Conservation (phyloP, 2,113 vertebrate genomes). For the Toxostoma redivivum region DNA sequence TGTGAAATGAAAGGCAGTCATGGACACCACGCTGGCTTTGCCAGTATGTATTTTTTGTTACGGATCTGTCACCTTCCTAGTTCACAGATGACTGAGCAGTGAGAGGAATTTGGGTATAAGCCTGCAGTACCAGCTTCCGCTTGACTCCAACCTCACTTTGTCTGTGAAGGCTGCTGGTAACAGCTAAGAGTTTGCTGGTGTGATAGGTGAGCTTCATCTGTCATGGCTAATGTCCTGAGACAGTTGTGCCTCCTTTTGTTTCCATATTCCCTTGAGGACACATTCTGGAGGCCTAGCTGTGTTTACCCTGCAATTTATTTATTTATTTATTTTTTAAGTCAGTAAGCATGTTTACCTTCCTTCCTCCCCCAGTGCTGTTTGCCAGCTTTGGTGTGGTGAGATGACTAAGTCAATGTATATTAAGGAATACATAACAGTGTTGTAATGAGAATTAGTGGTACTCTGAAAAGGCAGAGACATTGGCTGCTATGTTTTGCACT, state of each 20-base stretch:
- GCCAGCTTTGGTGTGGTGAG: conserved; percentile 62
- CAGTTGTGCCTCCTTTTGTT: conserved; percentile 70
- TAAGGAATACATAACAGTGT: conserved; percentile 72
- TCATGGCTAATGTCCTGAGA: conserved; percentile 63
- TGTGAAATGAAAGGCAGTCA: not conserved
- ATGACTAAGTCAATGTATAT: conserved; percentile 75
- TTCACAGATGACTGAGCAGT: not conserved
- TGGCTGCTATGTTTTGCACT: conserved; percentile 72
- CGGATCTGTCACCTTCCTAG: not conserved
- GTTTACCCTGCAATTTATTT: conserved; percentile 52
- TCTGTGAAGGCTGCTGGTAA: conserved; percentile 37
- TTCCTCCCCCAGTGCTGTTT: conserved; percentile 67
- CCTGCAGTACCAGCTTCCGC: not conserved
- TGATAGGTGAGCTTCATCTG: conserved; percentile 71
- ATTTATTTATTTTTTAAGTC: not conserved
- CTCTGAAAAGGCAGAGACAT: conserved; percentile 68
- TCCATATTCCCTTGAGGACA: conserved; percentile 63
- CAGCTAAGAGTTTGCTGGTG: conserved; percentile 45
- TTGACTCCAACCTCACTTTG: conserved; percentile 35
- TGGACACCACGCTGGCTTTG: fast-evolving
- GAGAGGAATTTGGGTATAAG: conserved; percentile 11
- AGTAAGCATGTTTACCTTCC: conserved; percentile 65
- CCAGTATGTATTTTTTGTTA: not conserved
- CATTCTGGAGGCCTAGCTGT: conserved; percentile 57
- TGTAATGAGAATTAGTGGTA: conserved; percentile 68